These are phyloP conservation scores for Chascanopsetta lugubris DNA, from an alignment of 2,113 vertebrate genomes.

Conservation along the genomic window DNA sequence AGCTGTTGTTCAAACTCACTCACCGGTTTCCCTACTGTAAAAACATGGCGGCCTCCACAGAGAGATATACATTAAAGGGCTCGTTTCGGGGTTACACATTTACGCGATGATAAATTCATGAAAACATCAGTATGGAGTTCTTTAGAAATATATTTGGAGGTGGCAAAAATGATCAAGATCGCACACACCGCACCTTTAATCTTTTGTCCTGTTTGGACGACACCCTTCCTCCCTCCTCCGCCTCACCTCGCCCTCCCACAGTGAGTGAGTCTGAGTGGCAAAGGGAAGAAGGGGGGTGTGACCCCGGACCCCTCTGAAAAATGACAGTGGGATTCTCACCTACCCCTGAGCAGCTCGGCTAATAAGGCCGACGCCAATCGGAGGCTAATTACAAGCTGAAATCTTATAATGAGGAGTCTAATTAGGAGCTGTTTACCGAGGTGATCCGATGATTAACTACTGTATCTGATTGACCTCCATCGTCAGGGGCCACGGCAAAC, in stretches of 20 bases:
- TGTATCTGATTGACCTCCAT: constrained; percentile 90
- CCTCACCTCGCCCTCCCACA: constrained; percentile 18
- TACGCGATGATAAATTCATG: no score
- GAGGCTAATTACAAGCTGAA: constrained; percentile 96
- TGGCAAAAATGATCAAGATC: no score
- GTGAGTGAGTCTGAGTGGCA: constrained; percentile 7
- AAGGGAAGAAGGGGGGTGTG: constrained; percentile 66
- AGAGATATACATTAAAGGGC: no score
- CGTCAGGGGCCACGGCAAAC: constrained; percentile 81
- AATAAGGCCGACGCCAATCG: constrained; percentile 94
- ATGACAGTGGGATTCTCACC: constrained; percentile 88
- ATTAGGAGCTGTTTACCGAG: constrained; percentile 94
- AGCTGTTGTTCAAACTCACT: no score
- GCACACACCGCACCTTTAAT: no score
- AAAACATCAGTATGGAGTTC: no score
- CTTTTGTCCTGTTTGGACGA: constrained; percentile 63
- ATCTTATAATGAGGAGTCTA: constrained; percentile 95
- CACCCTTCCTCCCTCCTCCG: constrained; percentile 10
- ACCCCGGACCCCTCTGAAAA: constrained; percentile 74
- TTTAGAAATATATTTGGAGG: no score
- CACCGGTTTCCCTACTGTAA: no score
- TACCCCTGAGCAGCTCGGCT: constrained; percentile 87
- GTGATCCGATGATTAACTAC: constrained; percentile 94
- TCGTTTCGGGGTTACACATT: no score
- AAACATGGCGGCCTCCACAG: no score